These are phyloP conservation scores for Orycteropus afer DNA, from an alignment of 2,113 vertebrate genomes.

Conservation along the genomic window DNA sequence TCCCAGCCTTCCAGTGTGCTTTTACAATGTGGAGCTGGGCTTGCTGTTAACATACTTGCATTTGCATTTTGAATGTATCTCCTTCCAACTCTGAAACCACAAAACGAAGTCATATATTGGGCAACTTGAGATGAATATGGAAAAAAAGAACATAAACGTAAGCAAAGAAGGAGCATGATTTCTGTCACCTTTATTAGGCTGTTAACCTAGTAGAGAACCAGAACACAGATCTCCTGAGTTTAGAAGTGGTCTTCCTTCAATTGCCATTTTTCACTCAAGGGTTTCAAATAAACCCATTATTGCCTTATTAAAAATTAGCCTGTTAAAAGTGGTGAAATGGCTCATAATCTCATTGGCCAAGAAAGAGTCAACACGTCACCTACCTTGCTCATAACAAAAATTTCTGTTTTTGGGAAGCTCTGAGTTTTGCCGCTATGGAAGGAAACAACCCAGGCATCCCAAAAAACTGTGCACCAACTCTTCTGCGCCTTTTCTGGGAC, in stretches of 20 bases:
- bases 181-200: neutral
- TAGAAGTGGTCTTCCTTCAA: neutral
- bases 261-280: constrained; percentile 33
- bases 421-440: neutral
- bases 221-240: neutral
- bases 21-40: neutral
- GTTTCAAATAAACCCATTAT: constrained; percentile 52
- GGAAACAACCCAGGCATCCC: neutral
- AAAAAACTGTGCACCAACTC: neutral
- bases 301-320: constrained; percentile 39
- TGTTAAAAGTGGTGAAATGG: constrained; percentile 17
- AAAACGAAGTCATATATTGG: neutral
- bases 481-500: neutral
- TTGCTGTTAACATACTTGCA: neutral
- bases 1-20: neutral
- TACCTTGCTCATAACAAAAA: neutral
- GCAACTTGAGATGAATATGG: neutral
- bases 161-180: neutral
- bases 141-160: neutral
- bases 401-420: neutral
- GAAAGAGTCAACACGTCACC: neutral
- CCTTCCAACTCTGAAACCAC: constrained; percentile 15
- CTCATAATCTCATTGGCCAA: neutral
- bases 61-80: constrained; percentile 48
- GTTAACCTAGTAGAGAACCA: neutral